Evolutionary conservation across 2,888 invertebrate genomes (phyloP).

Genomic region (Trichacis sp.): DNA sequence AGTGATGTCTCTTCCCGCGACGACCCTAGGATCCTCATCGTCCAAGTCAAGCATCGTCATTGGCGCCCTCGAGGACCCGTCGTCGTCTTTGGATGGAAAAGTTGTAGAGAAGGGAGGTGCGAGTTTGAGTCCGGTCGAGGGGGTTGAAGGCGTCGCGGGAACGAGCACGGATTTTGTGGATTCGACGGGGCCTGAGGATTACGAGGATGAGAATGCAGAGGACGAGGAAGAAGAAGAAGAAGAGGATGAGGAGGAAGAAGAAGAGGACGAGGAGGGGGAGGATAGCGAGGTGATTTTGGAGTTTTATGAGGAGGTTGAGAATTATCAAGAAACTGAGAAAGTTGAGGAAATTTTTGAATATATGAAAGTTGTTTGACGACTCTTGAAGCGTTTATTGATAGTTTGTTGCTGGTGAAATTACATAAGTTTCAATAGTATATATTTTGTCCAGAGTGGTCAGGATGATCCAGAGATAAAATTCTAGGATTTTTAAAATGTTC

Average conservation of each 20-base stretch:
- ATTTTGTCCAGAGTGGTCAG: no score
- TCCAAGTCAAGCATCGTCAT: conserved; percentile 27
- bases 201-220: conserved; percentile 59
- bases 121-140: conserved; percentile 65
- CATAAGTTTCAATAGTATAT: no score
- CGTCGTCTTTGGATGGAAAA: conserved; percentile 45
- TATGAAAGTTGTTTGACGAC: no score
- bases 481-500: no score
- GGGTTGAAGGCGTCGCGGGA: conserved; percentile 59
- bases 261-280: conserved; percentile 26
- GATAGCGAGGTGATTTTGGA: conserved; percentile 12
- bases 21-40: conserved; percentile 65
- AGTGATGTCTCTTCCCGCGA: conserved; percentile 25
- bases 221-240: conserved; percentile 63
- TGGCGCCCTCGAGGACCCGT: conserved; percentile 2
- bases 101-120: conserved; percentile 60
- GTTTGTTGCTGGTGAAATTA: no score
- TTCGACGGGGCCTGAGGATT: conserved; percentile 60
- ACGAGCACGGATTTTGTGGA: conserved; percentile 52
- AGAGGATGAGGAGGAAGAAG: conserved; percentile 61
- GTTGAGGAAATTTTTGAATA: no score
- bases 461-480: no score
- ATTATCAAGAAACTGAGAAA: no score
- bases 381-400: no score
- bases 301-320: no score